Percentiles rank a stretch among this genome's conserved stretches.
phyloP scores from a whole-genome alignment of 2,113 vertebrate species.

The Elaphurus davidianus region DNA sequence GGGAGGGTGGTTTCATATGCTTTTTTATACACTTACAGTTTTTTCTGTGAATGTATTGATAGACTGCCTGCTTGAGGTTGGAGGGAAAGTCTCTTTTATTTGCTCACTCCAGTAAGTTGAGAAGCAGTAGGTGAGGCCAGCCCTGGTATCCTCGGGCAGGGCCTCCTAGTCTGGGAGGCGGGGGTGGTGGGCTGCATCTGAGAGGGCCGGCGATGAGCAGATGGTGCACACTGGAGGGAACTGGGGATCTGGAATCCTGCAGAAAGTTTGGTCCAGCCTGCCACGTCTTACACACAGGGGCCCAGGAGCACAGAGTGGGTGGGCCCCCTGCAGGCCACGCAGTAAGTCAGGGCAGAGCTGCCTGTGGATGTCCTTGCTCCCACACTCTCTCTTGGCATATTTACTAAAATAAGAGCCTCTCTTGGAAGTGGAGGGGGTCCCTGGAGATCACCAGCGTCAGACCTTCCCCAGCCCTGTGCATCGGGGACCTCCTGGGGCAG shows the following conservation, averaged over 20 bases:
- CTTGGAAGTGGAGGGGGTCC: background rate
- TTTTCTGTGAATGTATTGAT: background rate
- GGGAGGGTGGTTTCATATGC: background rate
- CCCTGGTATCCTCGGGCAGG: background rate
- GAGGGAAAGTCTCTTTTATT: background rate
- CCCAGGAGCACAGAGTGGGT: background rate
- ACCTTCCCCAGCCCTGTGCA: background rate
- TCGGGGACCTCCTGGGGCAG: background rate
- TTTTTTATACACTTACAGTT: background rate
- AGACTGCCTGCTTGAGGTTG: background rate
- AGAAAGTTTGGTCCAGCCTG: no score
- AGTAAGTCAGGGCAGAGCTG: background rate
- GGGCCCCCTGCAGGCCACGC: accelerated
- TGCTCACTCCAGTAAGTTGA: background rate
- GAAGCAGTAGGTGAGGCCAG: background rate
- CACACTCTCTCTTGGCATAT: background rate
- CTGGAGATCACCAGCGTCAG: background rate
- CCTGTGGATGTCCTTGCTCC: background rate
- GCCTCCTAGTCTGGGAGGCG: background rate
- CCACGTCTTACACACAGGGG: background rate
- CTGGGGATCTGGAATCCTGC: background rate
- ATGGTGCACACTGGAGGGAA: background rate
- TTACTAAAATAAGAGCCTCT: background rate
- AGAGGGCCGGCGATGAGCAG: background rate
- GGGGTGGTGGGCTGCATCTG: background rate